Percentiles rank a stretch among this genome's conserved stretches.
Conservation (phyloP, 30 jellyfish, hydroid and myxozoan species). For the Sanderia malayensis region DNA sequence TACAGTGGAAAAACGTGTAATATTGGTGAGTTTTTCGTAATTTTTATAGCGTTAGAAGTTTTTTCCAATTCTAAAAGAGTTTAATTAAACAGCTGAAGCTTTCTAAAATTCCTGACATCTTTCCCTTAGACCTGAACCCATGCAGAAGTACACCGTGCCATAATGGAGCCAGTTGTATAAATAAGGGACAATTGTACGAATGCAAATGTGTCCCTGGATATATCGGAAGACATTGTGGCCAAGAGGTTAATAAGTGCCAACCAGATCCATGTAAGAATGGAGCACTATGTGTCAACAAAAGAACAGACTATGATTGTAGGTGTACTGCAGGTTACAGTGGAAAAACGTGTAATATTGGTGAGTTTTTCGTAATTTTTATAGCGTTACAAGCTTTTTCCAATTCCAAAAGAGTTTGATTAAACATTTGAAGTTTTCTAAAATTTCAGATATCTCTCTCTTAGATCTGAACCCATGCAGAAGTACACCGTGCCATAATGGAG, state of each 20-base stretch:
- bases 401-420: too few relatives aligned
- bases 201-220: constrained; percentile 54
- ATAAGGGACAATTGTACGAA: constrained; percentile 44
- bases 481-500: too few relatives aligned
- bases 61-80: too few relatives aligned
- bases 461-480: too few relatives aligned
- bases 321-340: constrained; percentile 16
- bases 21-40: background rate
- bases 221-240: constrained; percentile 53
- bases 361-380: too few relatives aligned
- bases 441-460: too few relatives aligned
- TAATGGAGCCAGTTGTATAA: constrained; percentile 51
- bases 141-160: constrained; percentile 60
- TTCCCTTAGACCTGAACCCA: constrained; percentile 31
- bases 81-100: too few relatives aligned
- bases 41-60: too few relatives aligned
- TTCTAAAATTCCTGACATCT: too few relatives aligned
- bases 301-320: background rate
- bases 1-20: constrained; percentile 1
- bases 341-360: background rate
- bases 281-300: background rate
- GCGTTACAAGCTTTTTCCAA: too few relatives aligned
- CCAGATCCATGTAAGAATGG: constrained; percentile 17
- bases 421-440: too few relatives aligned
- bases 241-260: background rate